Conservation (phyloP, 2,888 invertebrate species). For the Nudaria mundana region DNA sequence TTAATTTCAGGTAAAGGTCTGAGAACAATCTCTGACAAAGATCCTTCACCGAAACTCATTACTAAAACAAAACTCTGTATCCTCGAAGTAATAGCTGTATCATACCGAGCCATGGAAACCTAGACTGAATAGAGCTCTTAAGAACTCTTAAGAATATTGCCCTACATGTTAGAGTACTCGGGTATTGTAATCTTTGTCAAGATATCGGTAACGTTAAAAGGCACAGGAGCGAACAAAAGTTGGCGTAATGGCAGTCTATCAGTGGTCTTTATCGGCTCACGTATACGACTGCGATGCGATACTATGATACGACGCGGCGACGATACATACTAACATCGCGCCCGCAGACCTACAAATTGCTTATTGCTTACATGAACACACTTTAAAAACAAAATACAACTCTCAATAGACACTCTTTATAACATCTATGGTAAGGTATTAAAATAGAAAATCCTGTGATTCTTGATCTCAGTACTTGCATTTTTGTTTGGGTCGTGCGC, state of each 20-base stretch:
- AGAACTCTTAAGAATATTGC: slow-evolving; percentile 6
- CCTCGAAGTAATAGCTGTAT: slow-evolving; percentile 14
- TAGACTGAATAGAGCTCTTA: slow-evolving; percentile 14
- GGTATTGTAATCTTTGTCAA: slow-evolving; percentile 17
- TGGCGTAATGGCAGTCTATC: slow-evolving; percentile 32
- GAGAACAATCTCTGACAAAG: background rate
- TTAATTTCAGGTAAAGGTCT: no score
- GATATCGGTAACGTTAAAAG: slow-evolving; percentile 25
- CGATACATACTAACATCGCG: slow-evolving; percentile 24
- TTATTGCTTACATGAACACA: slow-evolving; percentile 21
- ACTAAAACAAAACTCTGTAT: slow-evolving; percentile 14
- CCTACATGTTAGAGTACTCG: background rate
- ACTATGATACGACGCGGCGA: background rate
- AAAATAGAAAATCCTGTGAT: slow-evolving; percentile 16
- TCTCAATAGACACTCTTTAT: slow-evolving; percentile 22
- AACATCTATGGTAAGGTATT: slow-evolving; percentile 9
- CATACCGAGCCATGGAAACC: slow-evolving; percentile 14
- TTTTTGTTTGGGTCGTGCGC: slow-evolving; percentile 52
- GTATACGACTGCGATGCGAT: slow-evolving; percentile 17
- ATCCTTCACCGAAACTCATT: background rate
- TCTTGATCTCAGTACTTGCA: slow-evolving; percentile 20
- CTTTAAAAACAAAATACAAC: slow-evolving; percentile 24
- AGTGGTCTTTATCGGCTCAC: slow-evolving; percentile 37
- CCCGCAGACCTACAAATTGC: slow-evolving; percentile 18
- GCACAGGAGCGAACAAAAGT: slow-evolving; percentile 27